Percentiles rank a stretch among this genome's conserved stretches.
Evolutionary conservation across 2,113 vertebrate genomes (phyloP).

Genomic region (Myodes glareolus): DNA sequence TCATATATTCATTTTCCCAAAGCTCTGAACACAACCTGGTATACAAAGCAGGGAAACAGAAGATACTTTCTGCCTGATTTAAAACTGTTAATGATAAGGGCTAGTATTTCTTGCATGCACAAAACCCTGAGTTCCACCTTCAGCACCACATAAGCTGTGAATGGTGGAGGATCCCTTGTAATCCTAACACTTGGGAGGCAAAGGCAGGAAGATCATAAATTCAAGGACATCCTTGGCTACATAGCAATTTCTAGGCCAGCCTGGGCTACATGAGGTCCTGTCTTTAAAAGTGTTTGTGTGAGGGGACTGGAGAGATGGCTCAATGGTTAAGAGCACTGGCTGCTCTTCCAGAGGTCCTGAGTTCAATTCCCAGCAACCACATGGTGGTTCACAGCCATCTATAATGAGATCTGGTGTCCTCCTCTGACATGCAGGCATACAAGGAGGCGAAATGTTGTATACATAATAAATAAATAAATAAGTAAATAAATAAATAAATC

Average conservation of each 20-base stretch:
- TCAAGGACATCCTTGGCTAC: background rate
- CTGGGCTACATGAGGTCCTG: background rate
- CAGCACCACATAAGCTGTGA: background rate
- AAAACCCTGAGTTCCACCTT: background rate
- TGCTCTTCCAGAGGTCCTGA: too few relatives aligned
- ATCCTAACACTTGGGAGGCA: background rate
- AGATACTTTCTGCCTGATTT: slow-evolving; percentile 39
- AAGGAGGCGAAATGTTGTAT: too few relatives aligned
- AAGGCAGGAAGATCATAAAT: background rate
- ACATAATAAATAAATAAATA: too few relatives aligned
- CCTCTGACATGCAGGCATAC: too few relatives aligned
- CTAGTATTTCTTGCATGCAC: background rate
- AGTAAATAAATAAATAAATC: too few relatives aligned
- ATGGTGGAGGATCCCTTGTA: background rate
- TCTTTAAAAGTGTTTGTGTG: background rate
- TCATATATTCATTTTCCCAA: background rate
- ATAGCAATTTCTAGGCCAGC: background rate
- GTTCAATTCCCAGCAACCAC: too few relatives aligned
- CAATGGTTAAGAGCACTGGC: too few relatives aligned
- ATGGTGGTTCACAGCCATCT: too few relatives aligned
- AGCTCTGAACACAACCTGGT: background rate
- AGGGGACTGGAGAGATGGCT: too few relatives aligned
- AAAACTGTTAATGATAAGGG: slow-evolving; percentile 31
- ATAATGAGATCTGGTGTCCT: too few relatives aligned
- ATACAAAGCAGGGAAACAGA: background rate